These are phyloP conservation scores for Colostygia pectinataria DNA, from an alignment of 2,888 invertebrate genomes.

Conservation along the genomic window DNA sequence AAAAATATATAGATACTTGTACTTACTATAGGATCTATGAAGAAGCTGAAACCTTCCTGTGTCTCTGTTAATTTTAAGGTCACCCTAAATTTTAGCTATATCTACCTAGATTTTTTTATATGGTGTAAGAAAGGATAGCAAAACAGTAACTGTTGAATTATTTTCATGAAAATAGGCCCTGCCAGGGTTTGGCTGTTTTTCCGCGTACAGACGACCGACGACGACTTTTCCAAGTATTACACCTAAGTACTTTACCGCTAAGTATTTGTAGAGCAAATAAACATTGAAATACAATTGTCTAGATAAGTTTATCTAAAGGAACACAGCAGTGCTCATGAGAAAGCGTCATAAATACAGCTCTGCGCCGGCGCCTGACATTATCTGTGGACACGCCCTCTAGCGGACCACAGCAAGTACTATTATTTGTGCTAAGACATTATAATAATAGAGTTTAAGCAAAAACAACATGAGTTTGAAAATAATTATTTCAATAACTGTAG, in stretches of 20 bases:
- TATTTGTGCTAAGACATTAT: conserved; percentile 9
- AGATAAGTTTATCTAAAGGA: conserved; percentile 15
- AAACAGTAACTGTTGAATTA: too few species aligned
- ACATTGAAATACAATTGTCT: conserved; percentile 18
- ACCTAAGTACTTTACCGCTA: conserved; percentile 9
- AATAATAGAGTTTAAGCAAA: conserved; percentile 11
- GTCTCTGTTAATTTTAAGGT: too few species aligned
- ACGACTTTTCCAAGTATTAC: not conserved
- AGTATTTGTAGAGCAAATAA: conserved; percentile 17
- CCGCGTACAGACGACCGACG: not conserved
- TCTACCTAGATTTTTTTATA: too few species aligned
- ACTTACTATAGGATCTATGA: too few species aligned
- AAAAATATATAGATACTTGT: too few species aligned
- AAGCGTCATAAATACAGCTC: conserved; percentile 27
- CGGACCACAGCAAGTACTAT: conserved; percentile 9
- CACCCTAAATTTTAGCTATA: too few species aligned
- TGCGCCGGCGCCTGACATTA: conserved; percentile 28
- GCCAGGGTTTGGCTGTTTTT: not conserved
- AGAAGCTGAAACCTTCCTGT: too few species aligned
- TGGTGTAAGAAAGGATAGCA: too few species aligned
- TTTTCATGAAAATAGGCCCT: too few species aligned
- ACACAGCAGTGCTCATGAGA: conserved; percentile 24
- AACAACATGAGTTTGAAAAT: conserved; percentile 6
- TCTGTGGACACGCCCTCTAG: conserved; percentile 25
- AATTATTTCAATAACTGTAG: conserved; percentile 3